A percentile compares a stretch with the other conserved stretches of the same genome.
These are phyloP conservation scores for Chirona hameri DNA, from an alignment of 2,888 invertebrate species.

Conservation along the genomic window DNA sequence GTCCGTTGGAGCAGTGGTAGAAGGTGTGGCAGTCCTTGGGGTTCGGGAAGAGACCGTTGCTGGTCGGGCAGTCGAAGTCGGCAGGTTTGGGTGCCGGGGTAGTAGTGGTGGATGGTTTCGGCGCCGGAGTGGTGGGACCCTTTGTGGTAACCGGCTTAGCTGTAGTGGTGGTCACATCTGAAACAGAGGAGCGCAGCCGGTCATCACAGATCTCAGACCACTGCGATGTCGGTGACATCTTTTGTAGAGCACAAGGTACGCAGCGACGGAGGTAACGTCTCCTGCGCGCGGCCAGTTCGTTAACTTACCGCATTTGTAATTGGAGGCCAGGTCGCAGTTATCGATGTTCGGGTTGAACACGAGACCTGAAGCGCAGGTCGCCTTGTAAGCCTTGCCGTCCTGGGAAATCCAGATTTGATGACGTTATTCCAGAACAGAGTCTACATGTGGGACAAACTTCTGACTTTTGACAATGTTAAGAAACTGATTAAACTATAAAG, in stretches of 20 bases:
- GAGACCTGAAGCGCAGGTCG: neutral
- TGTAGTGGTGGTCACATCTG: neutral
- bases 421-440: too few species aligned
- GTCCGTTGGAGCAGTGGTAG: too few species aligned
- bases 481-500: too few species aligned
- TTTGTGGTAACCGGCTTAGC: neutral
- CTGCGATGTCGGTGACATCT: neutral
- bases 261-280: neutral
- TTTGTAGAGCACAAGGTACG: too few species aligned
- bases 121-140: too few species aligned
- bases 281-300: neutral
- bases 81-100: neutral
- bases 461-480: too few species aligned
- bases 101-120: neutral
- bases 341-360: neutral
- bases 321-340: neutral
- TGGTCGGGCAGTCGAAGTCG: neutral
- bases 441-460: too few species aligned
- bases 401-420: neutral
- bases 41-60: too few species aligned
- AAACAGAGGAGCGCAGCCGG: neutral
- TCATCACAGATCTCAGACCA: neutral
- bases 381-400: neutral
- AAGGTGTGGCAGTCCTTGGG: too few species aligned
- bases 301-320: neutral